These are phyloP conservation scores for Portevinia maculata DNA, from an alignment of 2,888 invertebrate species.

Conservation along the genomic window DNA sequence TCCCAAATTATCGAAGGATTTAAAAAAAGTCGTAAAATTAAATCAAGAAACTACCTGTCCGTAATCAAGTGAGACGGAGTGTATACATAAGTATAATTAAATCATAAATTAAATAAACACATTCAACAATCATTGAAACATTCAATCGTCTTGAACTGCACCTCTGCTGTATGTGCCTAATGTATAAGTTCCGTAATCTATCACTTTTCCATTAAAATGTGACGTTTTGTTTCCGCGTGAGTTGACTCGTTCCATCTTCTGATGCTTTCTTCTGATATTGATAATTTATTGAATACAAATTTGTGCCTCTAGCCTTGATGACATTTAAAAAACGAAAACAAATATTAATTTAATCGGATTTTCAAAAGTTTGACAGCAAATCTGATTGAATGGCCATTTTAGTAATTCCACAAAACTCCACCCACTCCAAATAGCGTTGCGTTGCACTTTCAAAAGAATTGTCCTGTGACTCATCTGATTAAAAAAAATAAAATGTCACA, in stretches of 20 bases:
- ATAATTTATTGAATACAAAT: no score
- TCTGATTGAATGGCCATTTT: slow-evolving; percentile 19
- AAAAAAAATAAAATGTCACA: slow-evolving; percentile 18
- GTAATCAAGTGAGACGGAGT: no score
- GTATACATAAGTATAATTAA: no score
- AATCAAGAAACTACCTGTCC: no score
- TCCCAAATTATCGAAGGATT: no score
- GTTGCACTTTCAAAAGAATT: slow-evolving; percentile 27
- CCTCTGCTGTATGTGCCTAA: not conserved
- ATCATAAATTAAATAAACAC: no score
- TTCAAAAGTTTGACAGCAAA: slow-evolving; percentile 4
- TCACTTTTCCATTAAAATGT: slow-evolving; percentile 6
- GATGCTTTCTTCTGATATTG: not conserved
- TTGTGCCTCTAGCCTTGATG: no score
- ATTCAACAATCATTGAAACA: no score
- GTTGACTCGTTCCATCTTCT: not conserved
- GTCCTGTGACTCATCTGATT: slow-evolving; percentile 32
- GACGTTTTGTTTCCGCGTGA: slow-evolving; percentile 3
- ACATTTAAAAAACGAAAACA: not conserved
- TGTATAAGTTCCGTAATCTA: slow-evolving; percentile 7
- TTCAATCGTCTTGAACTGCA: not conserved
- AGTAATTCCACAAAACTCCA: slow-evolving; percentile 29
- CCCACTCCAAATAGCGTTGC: slow-evolving; percentile 10
- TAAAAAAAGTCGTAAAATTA: no score
- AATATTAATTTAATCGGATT: not conserved